phyloP scores from a whole-genome alignment of 2,888 invertebrate species.

The Auanema freiburgensis region DNA sequence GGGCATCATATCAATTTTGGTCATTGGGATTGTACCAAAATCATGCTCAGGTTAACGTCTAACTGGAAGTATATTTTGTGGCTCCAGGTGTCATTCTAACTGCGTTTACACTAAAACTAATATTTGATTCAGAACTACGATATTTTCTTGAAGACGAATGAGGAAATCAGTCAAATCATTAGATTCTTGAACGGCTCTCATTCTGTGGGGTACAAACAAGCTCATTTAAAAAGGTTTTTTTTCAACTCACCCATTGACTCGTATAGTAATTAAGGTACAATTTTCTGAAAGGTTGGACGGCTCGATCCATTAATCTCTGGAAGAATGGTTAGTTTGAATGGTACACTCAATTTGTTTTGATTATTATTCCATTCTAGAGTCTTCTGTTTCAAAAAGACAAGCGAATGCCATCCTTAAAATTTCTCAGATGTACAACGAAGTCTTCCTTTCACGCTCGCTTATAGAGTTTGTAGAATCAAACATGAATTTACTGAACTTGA shows the following conservation, averaged over 20 bases:
- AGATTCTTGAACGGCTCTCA: slow-evolving; percentile 19
- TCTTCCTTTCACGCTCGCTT: slow-evolving; percentile 13
- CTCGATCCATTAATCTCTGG: slow-evolving; percentile 9
- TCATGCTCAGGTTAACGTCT: too few species aligned
- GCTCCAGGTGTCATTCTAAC: slow-evolving; percentile 12
- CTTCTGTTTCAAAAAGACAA: slow-evolving; percentile 3
- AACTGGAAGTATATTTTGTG: slow-evolving; percentile 19
- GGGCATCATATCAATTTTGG: slow-evolving; percentile 21
- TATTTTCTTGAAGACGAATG: slow-evolving; percentile 16
- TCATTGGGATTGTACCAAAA: slow-evolving; percentile 13
- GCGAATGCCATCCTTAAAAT: slow-evolving; percentile 11
- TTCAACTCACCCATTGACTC: neutral
- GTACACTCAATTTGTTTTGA: neutral
- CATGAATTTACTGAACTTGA: slow-evolving; percentile 17
- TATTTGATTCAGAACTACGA: slow-evolving; percentile 20
- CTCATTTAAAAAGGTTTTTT: slow-evolving; percentile 20
- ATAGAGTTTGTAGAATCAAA: slow-evolving; percentile 10
- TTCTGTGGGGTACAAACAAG: slow-evolving; percentile 19
- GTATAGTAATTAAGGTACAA: slow-evolving; percentile 9
- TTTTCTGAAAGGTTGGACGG: slow-evolving; percentile 12
- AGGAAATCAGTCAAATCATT: slow-evolving; percentile 20
- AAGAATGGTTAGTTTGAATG: slow-evolving; percentile 8
- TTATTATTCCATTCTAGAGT: slow-evolving; percentile 6
- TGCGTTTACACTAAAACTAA: too few species aligned
- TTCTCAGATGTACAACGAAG: slow-evolving; percentile 23